These are phyloP conservation scores for Etheostoma spectabile DNA, from an alignment of 2,113 vertebrate genomes.

Conservation along the genomic window DNA sequence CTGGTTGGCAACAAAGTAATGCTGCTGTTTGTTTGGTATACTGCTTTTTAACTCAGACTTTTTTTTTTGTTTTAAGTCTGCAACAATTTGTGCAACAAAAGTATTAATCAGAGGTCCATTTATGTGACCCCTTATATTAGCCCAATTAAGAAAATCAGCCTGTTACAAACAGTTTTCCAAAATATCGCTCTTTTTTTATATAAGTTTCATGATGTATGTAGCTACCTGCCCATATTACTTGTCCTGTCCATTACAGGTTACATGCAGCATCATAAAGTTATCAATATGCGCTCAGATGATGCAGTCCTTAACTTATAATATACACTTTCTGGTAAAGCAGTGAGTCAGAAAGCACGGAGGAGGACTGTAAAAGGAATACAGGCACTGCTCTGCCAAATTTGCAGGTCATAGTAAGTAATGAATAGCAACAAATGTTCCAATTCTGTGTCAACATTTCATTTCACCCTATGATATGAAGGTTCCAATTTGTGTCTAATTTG, in stretches of 20 bases:
- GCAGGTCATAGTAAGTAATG: constrained; percentile 56
- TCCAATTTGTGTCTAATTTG: constrained; percentile 77
- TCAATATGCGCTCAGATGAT: too few relatives aligned
- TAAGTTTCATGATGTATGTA: neutral
- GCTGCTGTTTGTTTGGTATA: constrained; percentile 53
- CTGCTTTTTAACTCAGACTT: constrained; percentile 55
- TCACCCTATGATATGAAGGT: constrained; percentile 54
- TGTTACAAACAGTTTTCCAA: constrained; percentile 17
- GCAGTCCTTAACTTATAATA: constrained; percentile 29
- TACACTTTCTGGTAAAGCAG: constrained; percentile 20
- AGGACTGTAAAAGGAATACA: constrained; percentile 45
- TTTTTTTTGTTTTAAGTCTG: constrained; percentile 46
- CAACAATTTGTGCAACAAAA: constrained; percentile 49
- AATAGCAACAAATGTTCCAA: constrained; percentile 56
- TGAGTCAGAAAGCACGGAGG: constrained; percentile 36
- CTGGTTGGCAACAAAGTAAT: constrained; percentile 37
- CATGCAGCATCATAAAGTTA: constrained; percentile 1
- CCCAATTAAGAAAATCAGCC: constrained; percentile 21
- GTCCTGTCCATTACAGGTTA: neutral
- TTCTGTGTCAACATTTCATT: constrained; percentile 70
- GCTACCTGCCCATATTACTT: neutral
- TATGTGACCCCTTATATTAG: neutral
- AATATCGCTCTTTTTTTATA: neutral
- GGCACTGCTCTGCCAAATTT: constrained; percentile 47
- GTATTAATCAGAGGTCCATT: constrained; percentile 38